A percentile compares a stretch with the other conserved stretches of the same genome.
These are phyloP conservation scores for Agonopterix arenella DNA, from an alignment of 2,888 invertebrate genomes.

Conservation along the genomic window DNA sequence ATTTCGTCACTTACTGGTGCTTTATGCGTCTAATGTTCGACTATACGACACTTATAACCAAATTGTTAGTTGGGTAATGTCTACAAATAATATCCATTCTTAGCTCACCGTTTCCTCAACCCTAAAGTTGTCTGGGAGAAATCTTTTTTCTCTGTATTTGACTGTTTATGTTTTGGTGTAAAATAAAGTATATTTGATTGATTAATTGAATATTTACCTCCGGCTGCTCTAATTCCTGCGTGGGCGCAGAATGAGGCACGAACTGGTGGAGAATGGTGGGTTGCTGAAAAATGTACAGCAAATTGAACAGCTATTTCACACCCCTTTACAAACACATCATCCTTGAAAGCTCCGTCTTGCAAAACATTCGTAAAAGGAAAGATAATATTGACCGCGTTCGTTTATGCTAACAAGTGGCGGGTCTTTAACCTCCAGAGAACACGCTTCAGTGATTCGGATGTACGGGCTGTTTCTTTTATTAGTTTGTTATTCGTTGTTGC, in stretches of 20 bases:
- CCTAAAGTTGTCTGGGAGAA: too few relatives aligned
- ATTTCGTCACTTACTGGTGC: too few relatives aligned
- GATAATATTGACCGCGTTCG: conserved; percentile 25
- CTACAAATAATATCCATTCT: too few relatives aligned
- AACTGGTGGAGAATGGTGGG: conserved; percentile 60
- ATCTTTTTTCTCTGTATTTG: too few relatives aligned
- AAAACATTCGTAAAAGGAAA: conserved; percentile 13
- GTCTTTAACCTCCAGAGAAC: conserved; percentile 35
- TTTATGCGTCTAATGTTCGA: too few relatives aligned
- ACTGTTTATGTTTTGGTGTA: too few relatives aligned
- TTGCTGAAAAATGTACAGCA: conserved; percentile 39
- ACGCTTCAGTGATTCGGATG: conserved; percentile 28
- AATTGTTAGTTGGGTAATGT: too few relatives aligned
- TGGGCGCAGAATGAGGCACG: conserved; percentile 65
- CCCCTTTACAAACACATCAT: conserved; percentile 2
- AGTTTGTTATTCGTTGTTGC: conserved; percentile 3
- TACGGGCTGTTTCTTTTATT: conserved; percentile 8
- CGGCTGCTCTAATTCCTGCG: conserved; percentile 65
- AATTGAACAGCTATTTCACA: neutral
- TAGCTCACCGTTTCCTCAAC: too few relatives aligned
- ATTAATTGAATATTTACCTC: conserved; percentile 37
- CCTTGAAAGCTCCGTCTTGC: conserved; percentile 5
- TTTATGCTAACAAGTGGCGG: conserved; percentile 23
- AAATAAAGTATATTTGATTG: too few relatives aligned
- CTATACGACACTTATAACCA: too few relatives aligned